Evolutionary conservation across 2,888 invertebrate species (phyloP).

Genomic region (Epinotia brunnichana): DNA sequence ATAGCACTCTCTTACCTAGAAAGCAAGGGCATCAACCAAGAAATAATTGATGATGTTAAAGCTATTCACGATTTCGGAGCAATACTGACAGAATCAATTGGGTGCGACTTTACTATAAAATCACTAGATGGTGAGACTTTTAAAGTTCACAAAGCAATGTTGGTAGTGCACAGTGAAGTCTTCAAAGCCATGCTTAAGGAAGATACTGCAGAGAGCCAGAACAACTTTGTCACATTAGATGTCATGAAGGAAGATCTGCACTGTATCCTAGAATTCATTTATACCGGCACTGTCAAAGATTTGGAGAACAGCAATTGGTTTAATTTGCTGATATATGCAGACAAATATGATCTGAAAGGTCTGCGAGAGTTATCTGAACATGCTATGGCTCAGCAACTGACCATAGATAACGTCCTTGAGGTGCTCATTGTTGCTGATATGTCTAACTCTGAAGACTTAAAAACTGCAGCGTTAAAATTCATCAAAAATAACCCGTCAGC

Average conservation of each 20-base stretch:
- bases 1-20: conserved; percentile 58
- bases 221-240: conserved; percentile 70
- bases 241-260: conserved; percentile 67
- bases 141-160: conserved; percentile 67
- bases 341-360: conserved; percentile 69
- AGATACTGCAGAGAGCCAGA: conserved; percentile 74
- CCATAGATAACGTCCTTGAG: conserved; percentile 67
- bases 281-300: conserved; percentile 69
- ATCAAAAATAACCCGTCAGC: conserved; percentile 65
- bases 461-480: conserved; percentile 65
- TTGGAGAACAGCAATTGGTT: conserved; percentile 63
- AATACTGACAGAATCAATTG: conserved; percentile 66
- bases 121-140: conserved; percentile 70
- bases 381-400: conserved; percentile 63
- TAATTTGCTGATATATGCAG: conserved; percentile 69
- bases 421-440: conserved; percentile 68
- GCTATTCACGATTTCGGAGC: conserved; percentile 64
- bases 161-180: conserved; percentile 72
- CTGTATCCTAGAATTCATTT: conserved; percentile 70
- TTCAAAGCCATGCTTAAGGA: conserved; percentile 78
- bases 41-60: conserved; percentile 57
- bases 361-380: conserved; percentile 65
- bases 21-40: conserved; percentile 49
- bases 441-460: conserved; percentile 67
- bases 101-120: conserved; percentile 73